Evolutionary conservation across 2,797 vertebrate genomes (phyloP).

Genomic region (Lates japonicus): DNA sequence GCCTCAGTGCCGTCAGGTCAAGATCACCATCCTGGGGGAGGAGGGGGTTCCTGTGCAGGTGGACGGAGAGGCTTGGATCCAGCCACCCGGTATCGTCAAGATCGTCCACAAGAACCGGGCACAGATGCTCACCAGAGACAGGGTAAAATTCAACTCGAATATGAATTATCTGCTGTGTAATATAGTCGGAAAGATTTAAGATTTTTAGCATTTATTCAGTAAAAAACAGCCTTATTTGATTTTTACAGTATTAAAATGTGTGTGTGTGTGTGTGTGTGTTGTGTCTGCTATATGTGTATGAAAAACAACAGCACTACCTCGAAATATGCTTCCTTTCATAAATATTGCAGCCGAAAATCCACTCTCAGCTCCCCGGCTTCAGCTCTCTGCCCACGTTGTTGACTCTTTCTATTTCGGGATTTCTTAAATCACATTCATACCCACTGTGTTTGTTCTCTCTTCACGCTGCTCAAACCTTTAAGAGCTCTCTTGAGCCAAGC

Average conservation of each 20-base stretch:
- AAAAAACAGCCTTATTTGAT: too few relatives aligned
- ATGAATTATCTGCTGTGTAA: not conserved
- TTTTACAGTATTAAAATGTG: not conserved
- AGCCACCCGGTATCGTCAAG: conserved; percentile 95
- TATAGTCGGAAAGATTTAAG: too few relatives aligned
- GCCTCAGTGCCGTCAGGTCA: conserved; percentile 94
- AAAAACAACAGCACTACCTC: not conserved
- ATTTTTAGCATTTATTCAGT: too few relatives aligned
- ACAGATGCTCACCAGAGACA: conserved; percentile 96
- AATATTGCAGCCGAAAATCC: conserved; percentile 27
- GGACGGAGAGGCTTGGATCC: conserved; percentile 98
- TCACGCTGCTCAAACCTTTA: conserved; percentile 43
- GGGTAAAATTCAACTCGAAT: conserved; percentile 79
- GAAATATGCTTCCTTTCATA: not conserved
- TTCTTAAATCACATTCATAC: conserved; percentile 54
- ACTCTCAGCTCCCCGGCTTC: conserved; percentile 3
- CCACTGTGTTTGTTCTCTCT: conserved; percentile 47
- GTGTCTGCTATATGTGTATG: rapidly evolving
- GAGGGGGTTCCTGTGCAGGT: conserved; percentile 98
- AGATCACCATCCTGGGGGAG: conserved; percentile 97
- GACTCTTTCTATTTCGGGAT: conserved; percentile 54
- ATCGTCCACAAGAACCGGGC: conserved; percentile 98
- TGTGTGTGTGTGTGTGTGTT: not conserved
- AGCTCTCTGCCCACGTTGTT: conserved; percentile 1
- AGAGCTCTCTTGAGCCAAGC: conserved; percentile 57